phyloP scores from a whole-genome alignment of 1,140 invertebrate species.

The Phenacoccus solenopsis region DNA sequence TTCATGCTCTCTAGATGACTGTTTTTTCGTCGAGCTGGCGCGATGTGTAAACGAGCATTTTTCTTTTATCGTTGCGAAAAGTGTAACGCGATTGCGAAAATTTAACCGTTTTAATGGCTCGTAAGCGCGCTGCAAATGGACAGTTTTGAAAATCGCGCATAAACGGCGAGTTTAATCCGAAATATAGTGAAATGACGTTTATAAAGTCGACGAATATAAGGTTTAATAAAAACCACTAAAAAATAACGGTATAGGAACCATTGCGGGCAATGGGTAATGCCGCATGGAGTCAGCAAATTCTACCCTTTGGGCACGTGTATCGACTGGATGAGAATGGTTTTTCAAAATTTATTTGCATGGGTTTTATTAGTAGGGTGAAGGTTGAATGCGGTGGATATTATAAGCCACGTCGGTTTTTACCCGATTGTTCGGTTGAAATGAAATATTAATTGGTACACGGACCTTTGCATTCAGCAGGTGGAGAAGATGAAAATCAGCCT shows the following conservation, averaged over 20 bases:
- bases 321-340: neutral
- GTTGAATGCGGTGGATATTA: neutral
- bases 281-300: no score
- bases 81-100: neutral
- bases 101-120: neutral
- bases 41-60: no score
- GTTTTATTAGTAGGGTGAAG: neutral
- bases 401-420: neutral
- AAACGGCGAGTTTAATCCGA: neutral
- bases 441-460: neutral
- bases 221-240: neutral
- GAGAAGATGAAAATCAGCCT: no score
- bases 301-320: no score
- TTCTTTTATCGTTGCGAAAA: neutral
- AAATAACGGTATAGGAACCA: neutral
- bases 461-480: no score
- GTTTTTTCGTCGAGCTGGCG: no score
- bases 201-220: neutral
- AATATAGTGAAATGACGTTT: neutral
- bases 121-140: neutral
- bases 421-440: neutral
- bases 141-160: neutral
- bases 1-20: neutral
- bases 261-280: neutral
- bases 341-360: neutral